phyloP scores from a whole-genome alignment of 2,888 invertebrate genomes.

The Drosophila cognata region DNA sequence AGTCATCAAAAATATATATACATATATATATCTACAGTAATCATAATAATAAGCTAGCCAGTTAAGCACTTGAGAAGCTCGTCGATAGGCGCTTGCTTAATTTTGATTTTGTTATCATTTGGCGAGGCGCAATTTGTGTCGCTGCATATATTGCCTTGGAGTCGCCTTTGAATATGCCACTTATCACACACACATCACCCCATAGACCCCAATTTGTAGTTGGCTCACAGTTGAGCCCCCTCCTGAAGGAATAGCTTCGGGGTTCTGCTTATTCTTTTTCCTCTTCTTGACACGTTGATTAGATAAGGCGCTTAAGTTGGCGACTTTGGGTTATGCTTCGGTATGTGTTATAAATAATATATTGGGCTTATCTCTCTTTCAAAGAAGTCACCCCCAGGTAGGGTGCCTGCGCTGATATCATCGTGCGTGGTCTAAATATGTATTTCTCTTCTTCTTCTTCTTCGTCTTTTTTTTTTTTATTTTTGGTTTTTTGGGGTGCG shows the following conservation, averaged over 20 bases:
- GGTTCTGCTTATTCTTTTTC: slow-evolving; percentile 26
- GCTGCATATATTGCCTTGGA: slow-evolving; percentile 19
- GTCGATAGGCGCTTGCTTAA: slow-evolving; percentile 38
- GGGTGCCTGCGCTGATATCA: slow-evolving; percentile 67
- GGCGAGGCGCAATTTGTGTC: slow-evolving; percentile 23
- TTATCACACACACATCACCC: slow-evolving; percentile 28
- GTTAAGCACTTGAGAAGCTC: slow-evolving; percentile 42
- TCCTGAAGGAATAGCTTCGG: slow-evolving; percentile 42
- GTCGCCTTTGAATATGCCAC: slow-evolving; percentile 34
- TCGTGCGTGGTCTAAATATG: slow-evolving; percentile 30
- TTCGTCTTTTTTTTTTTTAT: not conserved
- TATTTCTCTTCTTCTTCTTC: not conserved
- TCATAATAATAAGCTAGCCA: slow-evolving; percentile 31
- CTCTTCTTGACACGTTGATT: slow-evolving; percentile 65
- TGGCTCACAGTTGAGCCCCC: slow-evolving; percentile 35
- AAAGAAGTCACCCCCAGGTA: slow-evolving; percentile 53
- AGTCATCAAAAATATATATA: slow-evolving; percentile 45
- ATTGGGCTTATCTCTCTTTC: slow-evolving; percentile 63
- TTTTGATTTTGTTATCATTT: slow-evolving; percentile 24
- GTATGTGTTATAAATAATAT: slow-evolving; percentile 68
- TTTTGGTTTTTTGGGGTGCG: slow-evolving; percentile 34
- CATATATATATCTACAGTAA: slow-evolving; percentile 25
- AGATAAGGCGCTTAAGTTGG: slow-evolving; percentile 53
- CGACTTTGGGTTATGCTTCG: slow-evolving; percentile 46
- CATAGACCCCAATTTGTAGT: slow-evolving; percentile 32